Base-by-base conservation (phyloP, 2,888 invertebrate species). In the Netelia inedita region DNA sequence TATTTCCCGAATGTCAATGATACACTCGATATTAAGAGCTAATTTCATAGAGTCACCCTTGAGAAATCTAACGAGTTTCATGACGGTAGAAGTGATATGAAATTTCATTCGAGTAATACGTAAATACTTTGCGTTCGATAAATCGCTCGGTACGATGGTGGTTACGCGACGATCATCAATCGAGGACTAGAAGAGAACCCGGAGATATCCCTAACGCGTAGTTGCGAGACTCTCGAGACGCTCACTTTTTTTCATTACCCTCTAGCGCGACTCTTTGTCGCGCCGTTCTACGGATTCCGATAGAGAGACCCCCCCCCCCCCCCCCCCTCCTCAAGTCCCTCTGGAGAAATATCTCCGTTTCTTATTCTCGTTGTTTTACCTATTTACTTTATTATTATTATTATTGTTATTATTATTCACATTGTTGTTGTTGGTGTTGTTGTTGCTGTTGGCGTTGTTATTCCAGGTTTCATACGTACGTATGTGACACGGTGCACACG, bases 231-330 rank as follows among this genome's bases (percentile, higher is more conserved):
- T 72, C 82, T 43, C 66, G 85, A 83, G 82, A 84, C 83, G 73
- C 79, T 78, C 87, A 80, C 83, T 85, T 85, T 78, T 87, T 84
- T 80, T 87, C 83, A 87, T 85, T 85, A 81, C 72, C 74, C 69
- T 79, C 66, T 71, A 21, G 23, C 41, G 41, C 63, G 69, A 1
- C 61, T 68, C 61, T 69, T n/a, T 11, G 43, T 73, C 14, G 21
- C 23, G 14, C 19, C 35, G 61, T 68, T 5, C 50, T 61, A 2
- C 28, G 68, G 2, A 68, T 66, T 65, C 68, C 76, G 46, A 76
- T 76, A 59, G 68, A 50, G 46, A 9, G 28, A 35, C 16, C 57
- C 43, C 11, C 1, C 14, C 55, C 16, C 57, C 43, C 11, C 1
- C 14, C 14, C 35, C 10, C 3, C 35, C n/a, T 57, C 16, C 21